These are phyloP conservation scores for Oxygymnocypris stewartii DNA, from an alignment of 2,113 vertebrate species.

Conservation along the genomic window DNA sequence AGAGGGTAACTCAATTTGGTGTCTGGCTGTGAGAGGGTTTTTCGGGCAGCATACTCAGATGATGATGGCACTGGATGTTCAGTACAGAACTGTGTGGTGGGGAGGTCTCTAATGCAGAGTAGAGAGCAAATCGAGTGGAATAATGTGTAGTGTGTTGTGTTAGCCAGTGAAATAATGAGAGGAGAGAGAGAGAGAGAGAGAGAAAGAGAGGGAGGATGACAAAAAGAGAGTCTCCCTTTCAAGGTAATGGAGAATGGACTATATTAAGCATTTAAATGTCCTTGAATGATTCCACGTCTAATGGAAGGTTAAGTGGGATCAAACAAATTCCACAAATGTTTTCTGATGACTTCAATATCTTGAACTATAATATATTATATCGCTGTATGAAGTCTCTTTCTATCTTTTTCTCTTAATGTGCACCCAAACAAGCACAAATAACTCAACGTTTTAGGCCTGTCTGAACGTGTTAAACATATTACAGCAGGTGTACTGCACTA, in stretches of 20 bases:
- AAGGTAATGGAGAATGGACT: slow-evolving; percentile 26
- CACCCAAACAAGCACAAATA: not conserved
- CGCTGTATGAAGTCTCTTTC: not conserved
- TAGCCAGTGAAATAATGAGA: slow-evolving; percentile 37
- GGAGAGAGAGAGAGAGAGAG: no score
- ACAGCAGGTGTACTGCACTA: slow-evolving; percentile 45
- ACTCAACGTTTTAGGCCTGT: not conserved
- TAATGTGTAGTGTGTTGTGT: slow-evolving; percentile 43
- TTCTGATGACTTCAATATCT: slow-evolving; percentile 6
- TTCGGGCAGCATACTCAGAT: not conserved
- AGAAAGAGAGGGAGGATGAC: not conserved
- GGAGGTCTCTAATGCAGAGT: not conserved
- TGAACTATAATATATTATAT: not conserved
- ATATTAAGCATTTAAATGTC: slow-evolving; percentile 7
- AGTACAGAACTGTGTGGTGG: slow-evolving; percentile 8
- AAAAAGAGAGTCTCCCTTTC: not conserved
- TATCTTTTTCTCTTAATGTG: not conserved
- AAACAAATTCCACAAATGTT: slow-evolving; percentile 28
- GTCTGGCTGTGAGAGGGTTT: not conserved
- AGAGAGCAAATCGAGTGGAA: slow-evolving; percentile 51
- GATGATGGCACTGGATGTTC: slow-evolving; percentile 28
- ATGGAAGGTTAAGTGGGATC: slow-evolving; percentile 30
- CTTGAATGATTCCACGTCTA: slow-evolving; percentile 32
- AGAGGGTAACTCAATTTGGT: slow-evolving; percentile 11
- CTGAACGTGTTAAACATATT: slow-evolving; percentile 25